Conservation (phyloP, 2,113 vertebrate species). For the Pogonocichla stellata region DNA sequence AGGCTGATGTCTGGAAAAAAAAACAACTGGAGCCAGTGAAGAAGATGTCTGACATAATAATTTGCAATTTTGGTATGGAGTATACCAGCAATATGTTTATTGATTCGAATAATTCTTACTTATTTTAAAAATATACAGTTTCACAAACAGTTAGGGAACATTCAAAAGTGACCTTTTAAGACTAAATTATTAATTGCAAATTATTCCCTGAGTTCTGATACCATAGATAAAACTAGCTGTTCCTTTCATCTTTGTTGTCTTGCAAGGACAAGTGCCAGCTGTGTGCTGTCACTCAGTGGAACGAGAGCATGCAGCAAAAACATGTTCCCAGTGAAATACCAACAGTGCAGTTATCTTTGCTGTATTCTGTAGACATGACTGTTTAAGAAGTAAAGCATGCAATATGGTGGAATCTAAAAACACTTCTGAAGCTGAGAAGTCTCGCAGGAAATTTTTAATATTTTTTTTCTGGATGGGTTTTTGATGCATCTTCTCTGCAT, state of each 20-base stretch:
- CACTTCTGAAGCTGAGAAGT: background rate
- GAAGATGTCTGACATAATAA: background rate
- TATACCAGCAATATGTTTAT: background rate
- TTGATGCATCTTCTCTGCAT: background rate
- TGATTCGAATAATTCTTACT: background rate
- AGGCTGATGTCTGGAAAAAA: background rate
- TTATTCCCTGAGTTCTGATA: background rate
- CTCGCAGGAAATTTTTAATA: background rate
- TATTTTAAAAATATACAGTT: background rate
- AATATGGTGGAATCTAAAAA: background rate
- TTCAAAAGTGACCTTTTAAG: background rate
- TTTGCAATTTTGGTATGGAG: background rate
- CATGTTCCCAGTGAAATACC: background rate
- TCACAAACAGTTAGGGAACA: background rate
- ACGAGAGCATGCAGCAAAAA: background rate
- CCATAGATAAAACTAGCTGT: background rate
- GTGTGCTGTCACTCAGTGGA: background rate
- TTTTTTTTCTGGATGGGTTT: background rate
- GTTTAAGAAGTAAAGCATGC: background rate
- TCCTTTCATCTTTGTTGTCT: background rate
- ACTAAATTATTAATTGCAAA: background rate
- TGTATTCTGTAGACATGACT: background rate
- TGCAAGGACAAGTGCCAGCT: background rate
- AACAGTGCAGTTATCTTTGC: background rate
- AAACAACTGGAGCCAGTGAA: background rate